Conservation (phyloP, 2,797 vertebrate genomes). For the Craterocephalus amniculus region DNA sequence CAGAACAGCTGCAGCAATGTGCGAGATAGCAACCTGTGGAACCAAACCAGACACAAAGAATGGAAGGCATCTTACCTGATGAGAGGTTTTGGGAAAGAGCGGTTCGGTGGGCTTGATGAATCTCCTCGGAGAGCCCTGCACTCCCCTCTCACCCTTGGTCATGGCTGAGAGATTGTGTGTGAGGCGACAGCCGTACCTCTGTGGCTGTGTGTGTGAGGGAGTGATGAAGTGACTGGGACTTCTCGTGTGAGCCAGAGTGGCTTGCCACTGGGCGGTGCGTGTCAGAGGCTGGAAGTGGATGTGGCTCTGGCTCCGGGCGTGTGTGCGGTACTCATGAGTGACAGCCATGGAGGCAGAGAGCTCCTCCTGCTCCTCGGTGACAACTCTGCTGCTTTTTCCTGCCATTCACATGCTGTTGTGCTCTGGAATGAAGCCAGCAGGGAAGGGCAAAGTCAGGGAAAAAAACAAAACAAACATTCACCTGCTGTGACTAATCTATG, state of each 20-base stretch:
- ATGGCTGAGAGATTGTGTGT: constrained; percentile 79
- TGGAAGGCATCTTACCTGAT: constrained; percentile 74
- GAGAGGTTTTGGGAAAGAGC: constrained; percentile 74
- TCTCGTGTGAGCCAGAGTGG: constrained; percentile 63
- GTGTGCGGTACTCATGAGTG: constrained; percentile 44
- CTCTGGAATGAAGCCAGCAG: constrained; percentile 72
- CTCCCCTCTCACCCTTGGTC: constrained; percentile 77
- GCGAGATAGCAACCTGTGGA: background rate
- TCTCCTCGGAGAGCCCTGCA: constrained; percentile 64
- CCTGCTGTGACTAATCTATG: constrained; percentile 13
- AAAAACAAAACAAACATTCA: background rate
- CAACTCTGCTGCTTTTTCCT: constrained; percentile 63
- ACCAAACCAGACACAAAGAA: background rate
- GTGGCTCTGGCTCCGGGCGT: constrained; percentile 74
- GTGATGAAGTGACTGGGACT: constrained; percentile 75
- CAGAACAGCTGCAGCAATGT: background rate
- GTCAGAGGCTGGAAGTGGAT: constrained; percentile 71
- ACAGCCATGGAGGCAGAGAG: constrained; percentile 53
- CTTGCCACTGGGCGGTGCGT: constrained; percentile 65
- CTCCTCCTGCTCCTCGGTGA: constrained; percentile 73
- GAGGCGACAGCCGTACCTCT: constrained; percentile 71
- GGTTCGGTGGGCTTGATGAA: constrained; percentile 73
- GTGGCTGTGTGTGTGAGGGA: constrained; percentile 55
- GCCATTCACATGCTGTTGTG: constrained; percentile 79
- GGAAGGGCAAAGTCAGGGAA: constrained; percentile 62